Conservation (phyloP, 2,113 vertebrate species). For the Microtus ochrogaster region DNA sequence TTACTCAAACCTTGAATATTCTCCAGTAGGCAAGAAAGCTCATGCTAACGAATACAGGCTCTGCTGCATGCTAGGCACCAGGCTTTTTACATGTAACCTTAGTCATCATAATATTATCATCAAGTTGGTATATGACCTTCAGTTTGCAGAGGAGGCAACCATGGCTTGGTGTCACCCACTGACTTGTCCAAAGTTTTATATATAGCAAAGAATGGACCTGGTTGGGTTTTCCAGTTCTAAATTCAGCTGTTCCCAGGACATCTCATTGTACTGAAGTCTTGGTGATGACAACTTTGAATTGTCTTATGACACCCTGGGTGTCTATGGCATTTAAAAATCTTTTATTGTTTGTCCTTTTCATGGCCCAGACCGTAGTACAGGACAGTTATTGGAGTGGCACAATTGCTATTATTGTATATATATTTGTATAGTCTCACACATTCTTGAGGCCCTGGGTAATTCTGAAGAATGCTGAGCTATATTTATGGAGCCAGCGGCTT, state of each 20-base stretch:
- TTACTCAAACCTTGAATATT: slow-evolving; percentile 23
- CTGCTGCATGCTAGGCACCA: background rate
- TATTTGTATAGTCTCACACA: slow-evolving; percentile 73
- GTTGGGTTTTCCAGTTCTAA: slow-evolving; percentile 40
- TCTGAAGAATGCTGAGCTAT: slow-evolving; percentile 76
- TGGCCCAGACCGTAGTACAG: slow-evolving; percentile 56
- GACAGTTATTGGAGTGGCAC: slow-evolving; percentile 68
- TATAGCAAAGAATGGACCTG: background rate
- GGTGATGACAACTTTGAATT: slow-evolving; percentile 44
- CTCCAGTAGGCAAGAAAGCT: slow-evolving; percentile 10
- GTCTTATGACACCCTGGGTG: background rate
- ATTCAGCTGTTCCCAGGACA: slow-evolving; percentile 37
- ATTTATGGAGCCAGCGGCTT: slow-evolving; percentile 72
- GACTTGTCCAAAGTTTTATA: slow-evolving; percentile 16
- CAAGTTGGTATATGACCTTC: background rate
- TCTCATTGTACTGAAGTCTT: background rate
- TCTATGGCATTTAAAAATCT: slow-evolving; percentile 66
- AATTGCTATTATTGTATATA: slow-evolving; percentile 79
- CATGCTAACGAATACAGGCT: background rate
- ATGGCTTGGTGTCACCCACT: background rate
- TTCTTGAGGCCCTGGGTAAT: slow-evolving; percentile 69
- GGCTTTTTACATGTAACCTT: slow-evolving; percentile 27
- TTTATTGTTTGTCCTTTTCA: slow-evolving; percentile 65
- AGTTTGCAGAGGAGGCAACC: slow-evolving; percentile 26
- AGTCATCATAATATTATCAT: background rate